Base-by-base conservation (phyloP, 2,113 vertebrate species). In the Leucoraja erinaceus region DNA sequence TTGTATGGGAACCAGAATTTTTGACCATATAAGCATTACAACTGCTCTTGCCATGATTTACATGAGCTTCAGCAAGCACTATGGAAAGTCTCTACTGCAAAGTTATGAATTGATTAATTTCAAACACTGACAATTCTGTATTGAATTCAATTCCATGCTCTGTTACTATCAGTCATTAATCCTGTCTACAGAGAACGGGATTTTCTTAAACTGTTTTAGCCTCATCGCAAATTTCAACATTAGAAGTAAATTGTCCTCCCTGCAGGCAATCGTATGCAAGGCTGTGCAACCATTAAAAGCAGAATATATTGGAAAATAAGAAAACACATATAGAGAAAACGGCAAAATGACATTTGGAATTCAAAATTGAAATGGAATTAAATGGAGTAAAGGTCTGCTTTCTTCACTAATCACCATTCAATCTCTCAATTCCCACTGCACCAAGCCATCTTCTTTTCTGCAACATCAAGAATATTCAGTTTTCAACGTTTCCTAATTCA, bases 21-120 rank as follows among this genome's bases (percentile, higher is more conserved):
- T 61, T 88, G 83, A 63, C 83, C 83, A 54, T 91, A 72, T 72
- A 91, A 91, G 63, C 72, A 74, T 12, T 91, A 70, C 18, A 3
- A 20, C 18, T 25, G 33, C 18, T 47, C 18, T 47, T 74, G 66
- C 22, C 20, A 25, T 91, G 88, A 91, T 91, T 72, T 72, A 22
- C 25, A 22, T 72, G 33, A 25, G 33, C 22, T 91, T 47, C 38
- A 54, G 5, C n/a, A 33, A 68, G 63, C 33, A 38, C 8, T 8
- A 70, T 90, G 90, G 68, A 72, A 70, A 72, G 38, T 47, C 38
- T 68, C 31, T 25, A 38, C 9, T 54, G 33, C 11, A 28, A 54
- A 38, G 12, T 20, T 47, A 70, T 72, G 54, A 72, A 28, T 72
- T 28, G 28, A 72, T 91, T 72, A 38, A 72, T 28, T 91, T 72